These are phyloP conservation scores for Halcyon malimbica DNA, from an alignment of 2,113 vertebrate species.

Conservation along the genomic window DNA sequence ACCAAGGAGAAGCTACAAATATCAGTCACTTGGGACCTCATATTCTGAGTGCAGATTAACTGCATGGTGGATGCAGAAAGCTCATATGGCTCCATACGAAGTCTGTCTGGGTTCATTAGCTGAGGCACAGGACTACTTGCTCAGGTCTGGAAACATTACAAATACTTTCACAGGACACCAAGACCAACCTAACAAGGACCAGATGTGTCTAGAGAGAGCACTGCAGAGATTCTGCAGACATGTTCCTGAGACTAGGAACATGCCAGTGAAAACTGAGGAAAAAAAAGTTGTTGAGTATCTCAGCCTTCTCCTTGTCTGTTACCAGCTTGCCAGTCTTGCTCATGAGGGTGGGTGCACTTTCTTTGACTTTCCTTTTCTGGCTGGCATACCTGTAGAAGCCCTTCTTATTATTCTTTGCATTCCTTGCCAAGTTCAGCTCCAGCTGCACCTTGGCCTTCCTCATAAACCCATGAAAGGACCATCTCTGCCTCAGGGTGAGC, in stretches of 20 bases:
- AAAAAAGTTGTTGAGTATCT: too few relatives aligned
- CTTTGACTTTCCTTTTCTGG: background rate
- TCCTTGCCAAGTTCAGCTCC: background rate
- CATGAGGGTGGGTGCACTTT: too few relatives aligned
- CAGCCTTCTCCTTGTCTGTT: too few relatives aligned
- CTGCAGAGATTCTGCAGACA: background rate
- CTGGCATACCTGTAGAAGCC: background rate
- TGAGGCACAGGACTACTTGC: background rate
- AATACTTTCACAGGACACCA: background rate
- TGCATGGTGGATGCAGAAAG: background rate
- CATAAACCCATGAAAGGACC: background rate
- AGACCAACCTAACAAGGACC: background rate
- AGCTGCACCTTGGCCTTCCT: background rate
- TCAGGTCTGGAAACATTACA: background rate
- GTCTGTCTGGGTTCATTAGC: background rate
- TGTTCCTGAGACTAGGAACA: background rate
- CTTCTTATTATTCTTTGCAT: background rate
- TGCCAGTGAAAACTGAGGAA: too few relatives aligned
- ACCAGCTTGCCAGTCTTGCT: too few relatives aligned
- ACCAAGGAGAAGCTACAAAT: background rate
- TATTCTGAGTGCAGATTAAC: background rate
- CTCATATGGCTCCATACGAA: background rate
- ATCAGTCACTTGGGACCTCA: background rate
- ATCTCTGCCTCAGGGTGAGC: background rate
- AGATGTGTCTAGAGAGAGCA: background rate